Percentiles rank a stretch among this genome's conserved stretches.
Evolutionary conservation across 2,888 invertebrate genomes (phyloP).

Genomic region (Trichopoda pennipes): DNA sequence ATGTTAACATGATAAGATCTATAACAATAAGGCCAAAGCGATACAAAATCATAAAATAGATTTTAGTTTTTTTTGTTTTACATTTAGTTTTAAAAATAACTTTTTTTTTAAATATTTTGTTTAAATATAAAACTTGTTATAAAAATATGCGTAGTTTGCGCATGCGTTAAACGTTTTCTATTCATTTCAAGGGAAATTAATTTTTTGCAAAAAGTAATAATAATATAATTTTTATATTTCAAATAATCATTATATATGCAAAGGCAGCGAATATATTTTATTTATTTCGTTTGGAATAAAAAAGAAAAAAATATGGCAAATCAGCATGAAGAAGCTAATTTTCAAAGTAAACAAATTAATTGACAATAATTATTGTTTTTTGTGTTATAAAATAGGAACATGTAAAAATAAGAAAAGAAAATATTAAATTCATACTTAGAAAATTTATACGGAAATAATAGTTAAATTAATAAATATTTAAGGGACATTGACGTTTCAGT

Average conservation of each 20-base stretch:
- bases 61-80: neutral
- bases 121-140: neutral
- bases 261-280: too few relatives aligned
- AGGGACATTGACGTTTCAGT: neutral
- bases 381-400: neutral
- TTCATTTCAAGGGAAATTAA: constrained; percentile 16
- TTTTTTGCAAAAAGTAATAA: constrained; percentile 25
- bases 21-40: constrained; percentile 25
- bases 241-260: too few relatives aligned
- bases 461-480: neutral
- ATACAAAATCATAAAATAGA: too few relatives aligned
- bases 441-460: constrained; percentile 19
- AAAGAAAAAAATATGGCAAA: constrained; percentile 34
- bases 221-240: neutral
- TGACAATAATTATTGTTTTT: constrained; percentile 8
- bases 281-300: neutral
- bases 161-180: constrained; percentile 23
- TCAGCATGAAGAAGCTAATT: constrained; percentile 68
- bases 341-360: constrained; percentile 59
- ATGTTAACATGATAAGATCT: neutral
- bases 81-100: neutral
- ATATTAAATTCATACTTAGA: constrained; percentile 5
- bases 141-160: constrained; percentile 46
- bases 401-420: constrained; percentile 11
- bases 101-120: too few relatives aligned